These are phyloP conservation scores for Drosophila histrio DNA, from an alignment of 2,888 invertebrate genomes.

Conservation along the genomic window DNA sequence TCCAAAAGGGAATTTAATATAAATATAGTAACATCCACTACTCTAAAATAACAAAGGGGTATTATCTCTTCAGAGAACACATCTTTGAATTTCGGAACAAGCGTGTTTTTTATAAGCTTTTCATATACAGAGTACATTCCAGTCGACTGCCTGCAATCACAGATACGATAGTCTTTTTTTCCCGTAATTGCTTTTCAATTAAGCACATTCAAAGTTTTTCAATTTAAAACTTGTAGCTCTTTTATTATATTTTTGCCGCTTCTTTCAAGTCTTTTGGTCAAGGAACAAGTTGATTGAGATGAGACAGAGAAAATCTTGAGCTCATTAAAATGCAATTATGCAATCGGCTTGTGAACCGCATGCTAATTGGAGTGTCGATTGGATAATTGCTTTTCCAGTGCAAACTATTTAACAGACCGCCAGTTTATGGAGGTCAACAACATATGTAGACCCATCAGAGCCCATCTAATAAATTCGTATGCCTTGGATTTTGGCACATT, in stretches of 20 bases:
- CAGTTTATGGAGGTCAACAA: conserved; percentile 29
- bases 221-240: conserved; percentile 23
- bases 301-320: neutral
- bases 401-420: conserved; percentile 52
- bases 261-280: neutral
- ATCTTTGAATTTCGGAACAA: too few relatives aligned
- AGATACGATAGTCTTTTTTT: neutral
- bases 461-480: conserved; percentile 4
- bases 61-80: too few relatives aligned
- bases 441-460: neutral
- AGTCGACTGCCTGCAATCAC: neutral
- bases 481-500: conserved; percentile 39
- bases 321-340: conserved; percentile 31
- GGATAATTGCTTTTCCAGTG: conserved; percentile 42
- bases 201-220: conserved; percentile 32
- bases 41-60: neutral
- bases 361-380: conserved; percentile 62
- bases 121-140: conserved; percentile 1
- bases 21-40: neutral
- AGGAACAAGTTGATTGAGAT: neutral
- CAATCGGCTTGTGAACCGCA: conserved; percentile 32
- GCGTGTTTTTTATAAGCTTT: too few relatives aligned
- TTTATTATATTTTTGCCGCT: neutral
- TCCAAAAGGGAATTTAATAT: neutral
- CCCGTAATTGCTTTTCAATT: conserved; percentile 54